Percentiles rank a stretch among this genome's conserved stretches.
These are phyloP conservation scores for Nixonia krombeini DNA, from an alignment of 1,140 invertebrate species.

Conservation along the genomic window DNA sequence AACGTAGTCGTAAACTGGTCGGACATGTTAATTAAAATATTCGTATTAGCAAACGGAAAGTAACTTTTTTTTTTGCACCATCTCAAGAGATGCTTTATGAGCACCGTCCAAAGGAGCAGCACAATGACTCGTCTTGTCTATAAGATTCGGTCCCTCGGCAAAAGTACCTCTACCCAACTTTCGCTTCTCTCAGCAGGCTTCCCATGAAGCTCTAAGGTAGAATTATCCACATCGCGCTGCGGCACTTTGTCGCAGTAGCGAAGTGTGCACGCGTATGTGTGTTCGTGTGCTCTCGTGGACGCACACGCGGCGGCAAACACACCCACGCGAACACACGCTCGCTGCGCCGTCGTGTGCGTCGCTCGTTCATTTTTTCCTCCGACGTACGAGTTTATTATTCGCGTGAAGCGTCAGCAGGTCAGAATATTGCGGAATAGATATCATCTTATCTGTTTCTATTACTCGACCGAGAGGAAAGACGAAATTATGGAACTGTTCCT, in stretches of 20 bases:
- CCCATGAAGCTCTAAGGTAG: slow-evolving; percentile 18
- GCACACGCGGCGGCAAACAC: neutral
- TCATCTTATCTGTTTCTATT: slow-evolving; percentile 35
- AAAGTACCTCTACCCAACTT: slow-evolving; percentile 22
- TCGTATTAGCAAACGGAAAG: no score
- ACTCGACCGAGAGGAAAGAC: slow-evolving; percentile 15
- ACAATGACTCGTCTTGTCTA: slow-evolving; percentile 32
- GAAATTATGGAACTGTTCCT: slow-evolving; percentile 25
- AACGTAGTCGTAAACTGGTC: no score
- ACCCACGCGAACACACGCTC: slow-evolving; percentile 5
- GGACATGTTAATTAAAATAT: no score
- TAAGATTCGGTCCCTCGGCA: slow-evolving; percentile 33
- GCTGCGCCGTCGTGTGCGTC: slow-evolving; percentile 9
- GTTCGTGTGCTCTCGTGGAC: neutral
- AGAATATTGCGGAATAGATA: slow-evolving; percentile 34
- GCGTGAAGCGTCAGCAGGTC: slow-evolving; percentile 32
- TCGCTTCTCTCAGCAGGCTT: slow-evolving; percentile 34
- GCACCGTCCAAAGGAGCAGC: slow-evolving; percentile 34
- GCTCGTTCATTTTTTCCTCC: slow-evolving; percentile 29
- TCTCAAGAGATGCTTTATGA: no score
- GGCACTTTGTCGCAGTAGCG: slow-evolving; percentile 44
- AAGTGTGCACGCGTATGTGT: slow-evolving; percentile 30
- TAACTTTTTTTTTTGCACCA: no score
- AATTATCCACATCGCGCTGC: slow-evolving; percentile 23
- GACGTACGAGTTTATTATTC: slow-evolving; percentile 36